Base-by-base conservation (phyloP, 1,140 invertebrate species). In the Anoplolepis gracilipes region DNA sequence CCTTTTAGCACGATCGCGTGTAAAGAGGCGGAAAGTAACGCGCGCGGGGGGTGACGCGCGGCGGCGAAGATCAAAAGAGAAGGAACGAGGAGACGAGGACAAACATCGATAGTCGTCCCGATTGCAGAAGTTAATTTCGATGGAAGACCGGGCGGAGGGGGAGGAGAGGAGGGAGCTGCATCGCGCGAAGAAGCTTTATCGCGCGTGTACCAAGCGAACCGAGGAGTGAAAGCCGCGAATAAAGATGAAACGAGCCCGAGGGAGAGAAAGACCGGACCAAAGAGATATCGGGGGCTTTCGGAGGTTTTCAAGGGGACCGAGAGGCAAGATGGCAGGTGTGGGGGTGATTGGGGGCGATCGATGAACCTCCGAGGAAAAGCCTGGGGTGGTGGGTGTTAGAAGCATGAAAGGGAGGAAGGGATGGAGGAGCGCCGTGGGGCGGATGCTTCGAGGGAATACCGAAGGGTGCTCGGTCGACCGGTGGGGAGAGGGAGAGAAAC, bases 331-430 rank as follows among this genome's bases (percentile, higher is more conserved):
- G 89, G 89, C 79, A 92, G 89, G 90, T 92, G 92, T 90, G 92
- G 92, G 91, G 92, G 91, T 93, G 93, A 94, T 94, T 93, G 93
- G 93, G 93, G 92, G 88, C 93, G 93, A 93, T 94, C 93, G 93
- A 94, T 94, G 93, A 94, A 93, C 91, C 93, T 91, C 92, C 92
- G 92, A 93, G 92, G 91, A 93, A 93, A 93, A 86, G 91, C 92
- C 87, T 86, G 88, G 91, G 84, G 86, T 87, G 88, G 91, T 61
- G 86, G 90, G 67, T 85, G 61, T 62, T 75, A 88, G 77, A 89
- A 87, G 89, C 85, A 84, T 72, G 87, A 91, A 91, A 88, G 70
- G 42, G 65, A 85, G 78, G 62, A 67, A 81, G 84, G 61, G 70
- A 57, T 57, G 30, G 87, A 82, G 84, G 25, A 75, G 76, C 64